Evolutionary conservation across 1,140 invertebrate species (phyloP), one percentile per base, ranked within the genome.

Genomic region (Centruroides sculpturatus): DNA sequence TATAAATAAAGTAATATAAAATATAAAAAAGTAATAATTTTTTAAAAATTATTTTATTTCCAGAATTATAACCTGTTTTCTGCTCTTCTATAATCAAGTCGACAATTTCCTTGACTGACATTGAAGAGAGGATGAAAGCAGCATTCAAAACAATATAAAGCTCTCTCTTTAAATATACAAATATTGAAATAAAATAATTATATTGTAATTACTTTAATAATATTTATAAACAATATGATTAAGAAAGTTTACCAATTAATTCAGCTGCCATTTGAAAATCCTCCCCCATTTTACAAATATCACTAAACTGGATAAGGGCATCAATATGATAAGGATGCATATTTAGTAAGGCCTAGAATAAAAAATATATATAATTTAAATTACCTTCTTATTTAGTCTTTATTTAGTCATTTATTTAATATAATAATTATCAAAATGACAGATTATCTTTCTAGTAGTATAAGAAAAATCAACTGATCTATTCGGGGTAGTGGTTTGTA

Each of bases 81-180:
- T 69, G 87, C 81, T 60, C 81, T 81, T 54, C 78, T 81, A 71
- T 92, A 96, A 69, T 89, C 85, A 23, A 96, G 69, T 56, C 88
- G 78, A 67, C 83, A 88, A 53, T 80, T 83, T 4, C 84, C 87
- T 35, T 80, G 80, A 12, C 82, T 80, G 56, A 91, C 68, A 72
- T 85, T 89, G 67, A 92, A 92, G 47, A 83, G 75, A 3, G 87
- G 83, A 77, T 92, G 87, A 70, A 90, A 85, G 13, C 83, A 80
- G 66, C 78, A 82, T 75, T 92, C 88, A 65, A 90, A 76, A 61
- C 81, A 83, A 70, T 83, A 85, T 5, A 92, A 69, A 11, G 87
- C 85, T 66, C 83, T 75, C 73, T 92, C 86, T 75, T 62, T 47
- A 69, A 69, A 46, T 13, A 56, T 48, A 23, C 35, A 56, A 11